These are phyloP conservation scores for Xiphophorus maculatus DNA, from an alignment of 2,113 vertebrate species.

Conservation along the genomic window DNA sequence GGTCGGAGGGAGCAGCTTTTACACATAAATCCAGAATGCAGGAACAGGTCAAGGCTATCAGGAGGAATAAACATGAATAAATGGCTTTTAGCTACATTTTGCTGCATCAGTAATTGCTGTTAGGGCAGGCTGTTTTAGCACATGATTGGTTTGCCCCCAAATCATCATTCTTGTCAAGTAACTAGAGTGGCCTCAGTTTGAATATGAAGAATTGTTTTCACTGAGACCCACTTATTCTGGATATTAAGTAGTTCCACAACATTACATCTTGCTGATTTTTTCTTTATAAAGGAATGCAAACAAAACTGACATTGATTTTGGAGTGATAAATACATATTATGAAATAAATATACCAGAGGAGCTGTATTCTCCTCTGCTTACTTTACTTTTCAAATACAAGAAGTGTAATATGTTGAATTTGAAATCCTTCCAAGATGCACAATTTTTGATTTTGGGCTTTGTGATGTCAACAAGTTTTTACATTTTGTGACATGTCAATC, in stretches of 20 bases:
- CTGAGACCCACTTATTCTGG: neutral
- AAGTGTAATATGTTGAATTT: neutral
- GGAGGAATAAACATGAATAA: conserved; percentile 70
- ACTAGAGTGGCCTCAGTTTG: neutral
- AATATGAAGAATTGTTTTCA: neutral
- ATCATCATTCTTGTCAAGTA: conserved; percentile 26
- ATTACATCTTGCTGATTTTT: neutral
- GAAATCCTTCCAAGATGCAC: neutral
- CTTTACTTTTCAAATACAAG: neutral
- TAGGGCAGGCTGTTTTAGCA: conserved; percentile 21
- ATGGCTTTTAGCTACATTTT: conserved; percentile 48
- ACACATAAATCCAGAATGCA: conserved; percentile 69
- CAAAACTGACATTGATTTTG: neutral
- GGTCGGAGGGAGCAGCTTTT: conserved; percentile 68
- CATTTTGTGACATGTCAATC: neutral
- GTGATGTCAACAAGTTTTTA: neutral
- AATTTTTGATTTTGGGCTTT: neutral
- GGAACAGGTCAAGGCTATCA: conserved; percentile 66
- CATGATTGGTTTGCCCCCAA: conserved; percentile 21
- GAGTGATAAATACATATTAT: neutral
- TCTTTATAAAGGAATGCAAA: neutral
- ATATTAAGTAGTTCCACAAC: neutral
- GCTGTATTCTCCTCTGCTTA: neutral
- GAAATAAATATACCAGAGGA: neutral
- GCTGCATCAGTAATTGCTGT: conserved; percentile 28